Evolutionary conservation across 64 coral and sea anemone species (phyloP), one percentile per base, ranked within the genome.

Genomic region (Pachyseris speciosa): DNA sequence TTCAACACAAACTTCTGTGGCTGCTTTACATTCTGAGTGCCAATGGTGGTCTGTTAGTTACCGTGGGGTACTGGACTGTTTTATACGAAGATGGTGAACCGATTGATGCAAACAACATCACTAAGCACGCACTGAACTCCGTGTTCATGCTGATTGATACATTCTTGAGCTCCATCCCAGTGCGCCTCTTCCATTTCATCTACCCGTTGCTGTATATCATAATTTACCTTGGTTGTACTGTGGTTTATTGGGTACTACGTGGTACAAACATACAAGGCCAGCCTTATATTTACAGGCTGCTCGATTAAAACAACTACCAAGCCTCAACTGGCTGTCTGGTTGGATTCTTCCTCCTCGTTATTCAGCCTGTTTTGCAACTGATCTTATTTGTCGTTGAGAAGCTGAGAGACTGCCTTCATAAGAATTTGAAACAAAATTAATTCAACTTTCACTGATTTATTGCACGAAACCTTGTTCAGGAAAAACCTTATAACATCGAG

Each of bases 91-190:
- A 38, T n/a, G n/a, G n/a, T n/a, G n/a, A n/a, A n/a, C n/a, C n/a
- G 22, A 6, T 84, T 36, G 15, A 83, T 31, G 65, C 76, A 2
- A 42, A 83, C 12, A 83, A 87, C 28, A 52, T 96, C 19, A 80
- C 78, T 31, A 72, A 85, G 26, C 84, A 96, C 37, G 86, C 65
- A 3, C 58, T 96, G 24, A 92, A 88, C 26, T 87, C 89, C 16
- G 76, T 75, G 19, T 84, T 96, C 24, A 80, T 92, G 83, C 27
- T 96, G 24, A 24, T 96, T 80, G 94, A 96, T 44, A 53, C 74
- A 5, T 67, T 83, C 3, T n/a, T 88, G 0, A 87, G 75, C 36
- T 79, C 69, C 2, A 80, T 96, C 26, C 94, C 94, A 76, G 89
- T 96, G 44, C 74, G 86, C 11, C 26, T 96, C 26, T 31, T 88